Base-by-base conservation (phyloP, 2,888 invertebrate species). In the Heliconius hortense region DNA sequence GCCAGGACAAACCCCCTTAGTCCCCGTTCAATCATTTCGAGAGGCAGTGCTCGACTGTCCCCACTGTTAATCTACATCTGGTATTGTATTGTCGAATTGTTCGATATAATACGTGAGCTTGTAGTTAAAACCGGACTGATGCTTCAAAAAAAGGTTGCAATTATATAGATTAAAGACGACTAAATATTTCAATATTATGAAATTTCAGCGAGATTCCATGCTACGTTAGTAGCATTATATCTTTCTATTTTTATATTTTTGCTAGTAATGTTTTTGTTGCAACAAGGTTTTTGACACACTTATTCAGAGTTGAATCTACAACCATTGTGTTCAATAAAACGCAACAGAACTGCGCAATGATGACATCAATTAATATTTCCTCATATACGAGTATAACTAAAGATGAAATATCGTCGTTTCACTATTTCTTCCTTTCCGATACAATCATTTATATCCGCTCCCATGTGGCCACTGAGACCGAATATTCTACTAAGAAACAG, bases 1-100 rank as follows among this genome's bases (percentile, higher is more conserved):
- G 87, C 89, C 85, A 83, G 85, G 85, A 85, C 88, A 87, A 91
- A 89, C 88, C 90, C 89, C 89, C 90, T 87, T 87, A 88, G 92
- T 91, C 94, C 93, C 92, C 85, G 89, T 88, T 93, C 92, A 93
- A 93, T 93, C 92, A 93, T 92, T 92, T 91, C 90, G 86, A 92
- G 88, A 89, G 89, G 86, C 86, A 85, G 81, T 85, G 85, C 87
- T 89, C 89, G 88, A 89, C 86, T 85, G 89, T 89, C 91, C 87
- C 85, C 82, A 83, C 88, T 87, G 89, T 87, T 88, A 86, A 88
- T 88, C 88, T 88, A 84, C 79, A 77, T 81, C 78, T 77, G 73
- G 82, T 82, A 81, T 82, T 84, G 84, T 85, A 86, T 86, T 85
- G 84, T 83, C 82, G 84, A 82, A 80, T 81, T 81, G 81, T 81